These are phyloP conservation scores for Drosophila obscura DNA, from an alignment of 1,140 invertebrate species.

Conservation along the genomic window DNA sequence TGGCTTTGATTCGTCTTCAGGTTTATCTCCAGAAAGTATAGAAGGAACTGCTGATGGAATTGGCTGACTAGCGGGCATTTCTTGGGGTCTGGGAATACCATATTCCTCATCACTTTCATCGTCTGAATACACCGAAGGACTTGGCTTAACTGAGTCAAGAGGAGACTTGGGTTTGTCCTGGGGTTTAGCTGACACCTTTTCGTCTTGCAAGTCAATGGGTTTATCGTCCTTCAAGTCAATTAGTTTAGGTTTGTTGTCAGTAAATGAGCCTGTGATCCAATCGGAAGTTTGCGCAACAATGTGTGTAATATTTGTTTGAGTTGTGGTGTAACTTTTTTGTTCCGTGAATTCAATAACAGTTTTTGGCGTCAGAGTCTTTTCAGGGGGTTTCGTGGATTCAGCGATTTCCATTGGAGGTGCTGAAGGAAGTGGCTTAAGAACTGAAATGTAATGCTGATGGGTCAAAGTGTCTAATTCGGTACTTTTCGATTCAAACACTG, in stretches of 20 bases:
- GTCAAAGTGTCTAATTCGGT: too few relatives aligned
- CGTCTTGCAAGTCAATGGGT: not conserved
- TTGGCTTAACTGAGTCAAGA: constrained; percentile 1
- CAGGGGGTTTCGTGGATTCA: not conserved
- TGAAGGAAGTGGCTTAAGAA: too few relatives aligned
- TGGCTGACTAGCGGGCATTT: constrained; percentile 1
- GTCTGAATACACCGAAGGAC: not conserved
- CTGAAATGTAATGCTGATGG: too few relatives aligned
- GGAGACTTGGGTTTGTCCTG: constrained; percentile 17
- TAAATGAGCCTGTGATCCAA: too few relatives aligned
- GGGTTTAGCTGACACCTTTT: not conserved
- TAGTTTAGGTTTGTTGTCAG: not conserved
- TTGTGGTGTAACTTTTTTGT: constrained; percentile 5
- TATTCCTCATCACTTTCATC: constrained; percentile 1
- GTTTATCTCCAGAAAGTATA: constrained; percentile 1
- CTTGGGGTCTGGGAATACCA: not conserved
- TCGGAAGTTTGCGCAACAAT: too few relatives aligned
- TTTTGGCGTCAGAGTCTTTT: not conserved
- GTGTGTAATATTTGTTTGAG: too few relatives aligned
- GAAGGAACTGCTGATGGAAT: constrained; percentile 8
- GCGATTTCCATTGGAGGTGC: not conserved
- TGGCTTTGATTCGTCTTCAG: too few relatives aligned
- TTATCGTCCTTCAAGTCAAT: not conserved
- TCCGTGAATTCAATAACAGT: not conserved
- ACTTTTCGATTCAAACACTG: too few relatives aligned